phyloP scores from a whole-genome alignment of 2,113 vertebrate species.

The Solea solea region DNA sequence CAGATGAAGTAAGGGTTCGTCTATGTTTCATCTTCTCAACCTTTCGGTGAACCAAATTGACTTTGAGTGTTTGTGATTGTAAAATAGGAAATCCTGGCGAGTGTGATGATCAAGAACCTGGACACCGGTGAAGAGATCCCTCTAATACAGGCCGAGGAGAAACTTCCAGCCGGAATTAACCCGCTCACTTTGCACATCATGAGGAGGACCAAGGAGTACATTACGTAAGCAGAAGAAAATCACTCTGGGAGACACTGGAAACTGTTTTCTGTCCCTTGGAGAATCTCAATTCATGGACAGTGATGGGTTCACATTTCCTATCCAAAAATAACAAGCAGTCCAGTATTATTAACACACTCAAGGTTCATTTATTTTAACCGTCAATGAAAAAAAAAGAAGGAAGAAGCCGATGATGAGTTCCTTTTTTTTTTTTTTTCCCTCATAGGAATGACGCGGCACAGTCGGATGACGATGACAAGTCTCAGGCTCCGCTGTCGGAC shows the following conservation, averaged over 20 bases:
- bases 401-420: conserved; percentile 10
- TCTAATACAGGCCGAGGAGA: conserved; percentile 96
- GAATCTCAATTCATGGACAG: too few species aligned
- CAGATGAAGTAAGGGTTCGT: conserved; percentile 88
- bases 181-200: conserved; percentile 98
- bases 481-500: conserved; percentile 87
- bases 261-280: neutral
- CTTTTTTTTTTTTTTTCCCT: conserved; percentile 33
- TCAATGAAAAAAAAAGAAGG: neutral
- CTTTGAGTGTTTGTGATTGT: conserved; percentile 1
- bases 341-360: too few species aligned
- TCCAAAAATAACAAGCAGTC: too few species aligned
- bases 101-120: conserved; percentile 99
- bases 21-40: neutral
- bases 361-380: too few species aligned
- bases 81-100: conserved; percentile 95
- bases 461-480: conserved; percentile 97
- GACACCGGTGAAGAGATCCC: conserved; percentile 99
- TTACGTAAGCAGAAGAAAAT: conserved; percentile 84
- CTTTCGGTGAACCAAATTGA: neutral
- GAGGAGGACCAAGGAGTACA: conserved; percentile 98
- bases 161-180: conserved; percentile 97
- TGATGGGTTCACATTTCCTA: too few species aligned
- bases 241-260: too few species aligned
- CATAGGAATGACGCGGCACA: conserved; percentile 93